Evolutionary conservation across 2,888 invertebrate species (phyloP), one percentile per base, ranked within the genome.

Genomic region (Drosophila silvestris): DNA sequence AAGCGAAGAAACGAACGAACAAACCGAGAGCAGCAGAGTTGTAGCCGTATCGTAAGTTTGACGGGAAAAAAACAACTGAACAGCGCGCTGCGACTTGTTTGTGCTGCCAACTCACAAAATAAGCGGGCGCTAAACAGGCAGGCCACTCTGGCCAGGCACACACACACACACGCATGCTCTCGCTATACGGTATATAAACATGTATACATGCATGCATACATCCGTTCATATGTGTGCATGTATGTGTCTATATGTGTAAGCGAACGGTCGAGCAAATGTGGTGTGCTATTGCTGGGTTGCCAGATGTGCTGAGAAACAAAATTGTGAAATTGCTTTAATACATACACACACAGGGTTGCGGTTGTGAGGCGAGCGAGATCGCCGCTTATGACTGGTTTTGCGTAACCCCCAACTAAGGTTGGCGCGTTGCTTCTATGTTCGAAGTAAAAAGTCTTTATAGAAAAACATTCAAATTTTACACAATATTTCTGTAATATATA

Each of bases 1-100:
- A 84, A 87, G 83, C 89, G 85, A 89, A 26, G 47, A 47, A 47
- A 87, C 88, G 85, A 87, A 82, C 81, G 65, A 64, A 77, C 82
- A 53, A 64, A 77, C 82, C 57, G 79, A 76, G 81, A 75, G 77
- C 75, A 71, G 70, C 77, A 80, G 76, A 81, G 80, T 83, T 80
- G 83, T 83, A 81, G 71, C 81, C 71, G 81, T 81, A 80, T 60
- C 81, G 81, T 81, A 76, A 77, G 81, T 81, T 74, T 81, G 81
- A 84, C 81, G 68, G 63, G 57, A 47, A 81, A 83, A 83, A 77
- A 81, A 83, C 81, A 81, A 81, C 81, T 81, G 81, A 83, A 80
- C 77, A 69, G 77, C 81, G 80, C 77, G 71, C 83, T 79, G 70
- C 70, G 80, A 80, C 83, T 80, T 63, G 80, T 68, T 82, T 80